Conservation (phyloP, 1,140 invertebrate genomes). For the Lepeophtheirus salmonis region DNA sequence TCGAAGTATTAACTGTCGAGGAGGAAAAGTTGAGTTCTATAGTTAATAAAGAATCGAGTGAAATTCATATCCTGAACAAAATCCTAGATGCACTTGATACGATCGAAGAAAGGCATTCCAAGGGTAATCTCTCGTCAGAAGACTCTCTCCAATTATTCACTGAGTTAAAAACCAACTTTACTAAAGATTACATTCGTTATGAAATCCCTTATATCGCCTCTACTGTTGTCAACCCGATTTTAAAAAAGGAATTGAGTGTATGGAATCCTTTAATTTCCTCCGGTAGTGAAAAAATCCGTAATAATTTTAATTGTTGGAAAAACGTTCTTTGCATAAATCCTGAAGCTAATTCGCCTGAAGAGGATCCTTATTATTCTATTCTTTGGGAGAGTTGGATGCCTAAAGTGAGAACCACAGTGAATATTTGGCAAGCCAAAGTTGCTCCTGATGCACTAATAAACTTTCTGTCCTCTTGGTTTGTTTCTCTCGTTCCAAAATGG, state of each 20-base stretch:
- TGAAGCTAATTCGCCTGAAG: slow-evolving; percentile 25
- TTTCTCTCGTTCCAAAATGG: slow-evolving; percentile 52
- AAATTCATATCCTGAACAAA: slow-evolving; percentile 57
- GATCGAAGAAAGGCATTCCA: slow-evolving; percentile 56
- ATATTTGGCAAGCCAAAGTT: slow-evolving; percentile 6
- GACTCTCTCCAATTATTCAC: slow-evolving; percentile 44
- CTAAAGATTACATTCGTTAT: slow-evolving; percentile 34
- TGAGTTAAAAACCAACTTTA: slow-evolving; percentile 40
- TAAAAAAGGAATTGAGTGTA: slow-evolving; percentile 15
- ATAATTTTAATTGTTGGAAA: not conserved
- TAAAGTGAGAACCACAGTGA: slow-evolving; percentile 42
- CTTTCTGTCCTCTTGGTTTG: slow-evolving; percentile 59
- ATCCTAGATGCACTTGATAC: slow-evolving; percentile 62
- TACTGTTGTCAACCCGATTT: slow-evolving; percentile 25
- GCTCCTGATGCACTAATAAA: slow-evolving; percentile 24
- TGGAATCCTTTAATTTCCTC: slow-evolving; percentile 2
- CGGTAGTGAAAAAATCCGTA: not conserved
- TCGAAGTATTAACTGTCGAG: slow-evolving; percentile 58
- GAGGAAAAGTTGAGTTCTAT: slow-evolving; percentile 45
- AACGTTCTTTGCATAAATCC: not conserved
- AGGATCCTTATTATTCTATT: slow-evolving; percentile 55
- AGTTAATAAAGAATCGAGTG: slow-evolving; percentile 48
- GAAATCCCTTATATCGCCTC: slow-evolving; percentile 31
- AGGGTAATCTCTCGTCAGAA: not conserved
- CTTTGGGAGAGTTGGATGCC: slow-evolving; percentile 83